A percentile compares a stretch with the other conserved stretches of the same genome.
Evolutionary conservation across 2,888 invertebrate species (phyloP).

Genomic region (Graphium colonna): DNA sequence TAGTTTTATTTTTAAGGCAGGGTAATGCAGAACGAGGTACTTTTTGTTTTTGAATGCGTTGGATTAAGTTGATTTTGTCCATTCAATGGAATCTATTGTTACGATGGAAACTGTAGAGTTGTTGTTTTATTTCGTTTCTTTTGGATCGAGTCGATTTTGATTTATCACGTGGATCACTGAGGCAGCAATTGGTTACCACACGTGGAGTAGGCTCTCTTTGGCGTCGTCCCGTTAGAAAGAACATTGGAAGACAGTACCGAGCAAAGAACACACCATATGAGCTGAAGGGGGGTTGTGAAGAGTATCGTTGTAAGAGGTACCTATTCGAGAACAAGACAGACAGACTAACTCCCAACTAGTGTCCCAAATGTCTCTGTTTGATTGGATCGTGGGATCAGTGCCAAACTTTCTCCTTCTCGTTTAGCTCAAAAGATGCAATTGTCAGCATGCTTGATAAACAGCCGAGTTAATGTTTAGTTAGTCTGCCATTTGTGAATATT

Average conservation of each 20-base stretch:
- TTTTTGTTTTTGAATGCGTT: conserved; percentile 73
- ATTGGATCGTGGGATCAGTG: conserved; percentile 77
- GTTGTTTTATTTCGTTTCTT: conserved; percentile 66
- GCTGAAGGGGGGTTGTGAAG: conserved; percentile 75
- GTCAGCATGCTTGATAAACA: conserved; percentile 77
- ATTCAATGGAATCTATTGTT: conserved; percentile 77
- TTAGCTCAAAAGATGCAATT: conserved; percentile 80
- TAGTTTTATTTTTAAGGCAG: conserved; percentile 77
- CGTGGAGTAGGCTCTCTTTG: conserved; percentile 74
- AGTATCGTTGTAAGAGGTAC: conserved; percentile 78
- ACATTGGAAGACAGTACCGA: conserved; percentile 56
- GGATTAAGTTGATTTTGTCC: conserved; percentile 77
- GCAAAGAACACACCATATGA: conserved; percentile 61
- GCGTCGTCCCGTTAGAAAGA: conserved; percentile 44
- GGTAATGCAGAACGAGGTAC: conserved; percentile 77
- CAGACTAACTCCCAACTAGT: conserved; percentile 79
- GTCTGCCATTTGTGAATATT: conserved; percentile 81
- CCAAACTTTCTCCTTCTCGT: conserved; percentile 78
- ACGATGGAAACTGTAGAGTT: conserved; percentile 73
- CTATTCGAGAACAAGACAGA: conserved; percentile 74
- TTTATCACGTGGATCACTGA: conserved; percentile 63
- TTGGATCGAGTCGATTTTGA: conserved; percentile 67
- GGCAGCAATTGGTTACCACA: conserved; percentile 79
- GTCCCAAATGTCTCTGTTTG: conserved; percentile 55
- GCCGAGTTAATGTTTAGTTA: conserved; percentile 78